Evolutionary conservation across 1,140 invertebrate genomes (phyloP), one percentile per base, ranked within the genome.

Genomic region (Xylocopa sonorina): DNA sequence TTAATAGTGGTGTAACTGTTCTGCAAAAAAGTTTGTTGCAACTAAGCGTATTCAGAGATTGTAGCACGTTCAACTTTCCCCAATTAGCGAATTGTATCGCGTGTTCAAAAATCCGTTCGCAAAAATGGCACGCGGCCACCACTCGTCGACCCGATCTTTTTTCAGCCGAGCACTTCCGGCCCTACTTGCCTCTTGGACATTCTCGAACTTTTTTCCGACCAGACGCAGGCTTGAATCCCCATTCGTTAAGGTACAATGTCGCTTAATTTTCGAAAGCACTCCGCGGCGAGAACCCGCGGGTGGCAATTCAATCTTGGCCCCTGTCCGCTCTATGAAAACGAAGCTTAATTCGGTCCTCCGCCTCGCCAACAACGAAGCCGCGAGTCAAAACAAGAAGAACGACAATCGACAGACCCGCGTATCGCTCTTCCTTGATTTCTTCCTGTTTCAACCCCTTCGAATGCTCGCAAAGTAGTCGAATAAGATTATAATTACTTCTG

Each of bases 231-330:
- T 71, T 85, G 82, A 85, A 85, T 85, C 80, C 77, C 77, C 74
- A 87, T 87, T 87, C 86, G 80, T 85, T 85, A 85, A 67, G 58
- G 77, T 62, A 87, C 87, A 88, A 87, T 88, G 82, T 78, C 81
- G 79, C 84, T 88, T 88, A 87, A 88, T 88, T 88, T 87, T 73
- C 84, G 83, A 84, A 81, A 78, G 73, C 84, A 76, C 82, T 76
- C 67, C 68, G 64, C 77, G 68, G 68, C 67, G 71, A 81, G 81
- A 85, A 78, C 82, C 82, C 62, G 62, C 82, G 82, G 78, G 78
- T 68, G 75, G 86, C 85, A 84, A 86, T 86, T 87, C 79, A 87
- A 87, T 87, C 84, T 79, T 66, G 81, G 69, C 53, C 68, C 73
- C 73, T 48, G 71, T 50, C 55, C 67, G 81, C 67, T 81, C 81